These are phyloP conservation scores for Synergus gifuensis DNA, from an alignment of 2,888 invertebrate genomes.

Conservation along the genomic window DNA sequence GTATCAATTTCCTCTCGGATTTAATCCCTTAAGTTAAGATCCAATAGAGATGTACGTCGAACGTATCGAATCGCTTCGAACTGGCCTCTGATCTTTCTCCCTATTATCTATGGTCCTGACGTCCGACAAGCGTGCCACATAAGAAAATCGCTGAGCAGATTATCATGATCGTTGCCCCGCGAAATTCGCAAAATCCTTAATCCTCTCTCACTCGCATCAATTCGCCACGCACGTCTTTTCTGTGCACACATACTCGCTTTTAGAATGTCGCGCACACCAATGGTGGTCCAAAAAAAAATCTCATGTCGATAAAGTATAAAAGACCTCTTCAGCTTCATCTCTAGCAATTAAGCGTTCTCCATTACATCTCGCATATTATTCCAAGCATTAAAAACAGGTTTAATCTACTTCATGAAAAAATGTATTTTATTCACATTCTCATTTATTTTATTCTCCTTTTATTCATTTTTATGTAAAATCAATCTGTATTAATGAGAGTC, in stretches of 20 bases:
- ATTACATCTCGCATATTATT: conserved; percentile 25
- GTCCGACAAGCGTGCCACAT: conserved; percentile 32
- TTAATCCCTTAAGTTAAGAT: conserved; percentile 23
- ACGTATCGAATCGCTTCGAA: conserved; percentile 27
- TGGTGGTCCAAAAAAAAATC: conserved; percentile 33
- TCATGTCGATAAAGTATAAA: conserved; percentile 22
- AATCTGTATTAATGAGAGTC: not conserved
- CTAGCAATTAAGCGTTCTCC: conserved; percentile 37
- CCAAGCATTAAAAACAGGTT: conserved; percentile 39
- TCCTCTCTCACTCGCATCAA: conserved; percentile 9
- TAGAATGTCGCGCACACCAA: conserved; percentile 22
- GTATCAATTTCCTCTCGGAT: not conserved
- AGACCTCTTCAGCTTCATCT: not conserved
- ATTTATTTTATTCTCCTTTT: not conserved
- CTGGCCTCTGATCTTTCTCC: conserved; percentile 37
- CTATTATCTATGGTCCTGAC: conserved; percentile 35
- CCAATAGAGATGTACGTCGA: conserved; percentile 23
- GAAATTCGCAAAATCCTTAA: conserved; percentile 33
- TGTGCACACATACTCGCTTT: conserved; percentile 2
- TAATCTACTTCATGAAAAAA: conserved; percentile 10
- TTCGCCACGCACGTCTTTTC: conserved; percentile 25
- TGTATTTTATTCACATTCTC: conserved; percentile 2
- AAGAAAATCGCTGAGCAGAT: conserved; percentile 11
- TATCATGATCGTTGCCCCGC: conserved; percentile 11
- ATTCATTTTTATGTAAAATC: not conserved